These are phyloP conservation scores for Thalassophryne amazonica DNA, from an alignment of 2,797 vertebrate species.

Conservation along the genomic window DNA sequence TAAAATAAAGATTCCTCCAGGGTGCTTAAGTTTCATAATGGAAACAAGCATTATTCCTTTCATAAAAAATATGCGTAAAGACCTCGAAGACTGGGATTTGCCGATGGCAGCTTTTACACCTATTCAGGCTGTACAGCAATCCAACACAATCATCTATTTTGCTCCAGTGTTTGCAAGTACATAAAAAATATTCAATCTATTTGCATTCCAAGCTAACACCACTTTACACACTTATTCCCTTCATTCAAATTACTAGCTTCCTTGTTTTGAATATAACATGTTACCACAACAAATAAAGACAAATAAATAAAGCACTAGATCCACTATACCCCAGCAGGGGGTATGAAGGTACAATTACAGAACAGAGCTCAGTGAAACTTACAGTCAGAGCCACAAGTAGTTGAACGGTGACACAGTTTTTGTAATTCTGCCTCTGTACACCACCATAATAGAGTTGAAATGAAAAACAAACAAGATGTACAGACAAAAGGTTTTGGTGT, in stretches of 20 bases:
- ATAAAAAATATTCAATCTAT: slow-evolving; percentile 28
- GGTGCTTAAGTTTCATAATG: slow-evolving; percentile 24
- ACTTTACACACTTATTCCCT: slow-evolving; percentile 12
- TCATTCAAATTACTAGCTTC: slow-evolving; percentile 22
- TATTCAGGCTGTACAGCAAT: slow-evolving; percentile 14
- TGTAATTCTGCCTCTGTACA: too few species aligned
- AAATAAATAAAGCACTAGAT: slow-evolving; percentile 9
- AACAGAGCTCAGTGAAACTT: slow-evolving; percentile 1
- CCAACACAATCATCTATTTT: slow-evolving; percentile 19
- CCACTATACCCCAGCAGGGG: neutral
- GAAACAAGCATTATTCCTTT: slow-evolving; percentile 28
- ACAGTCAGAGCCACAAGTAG: too few species aligned
- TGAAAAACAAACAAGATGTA: too few species aligned
- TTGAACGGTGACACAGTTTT: too few species aligned
- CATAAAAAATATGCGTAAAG: slow-evolving; percentile 21
- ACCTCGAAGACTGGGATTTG: slow-evolving; percentile 10
- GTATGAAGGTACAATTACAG: slow-evolving; percentile 24
- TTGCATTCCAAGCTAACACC: slow-evolving; percentile 18
- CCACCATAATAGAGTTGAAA: too few species aligned
- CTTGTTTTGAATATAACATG: neutral
- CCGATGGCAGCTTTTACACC: slow-evolving; percentile 14
- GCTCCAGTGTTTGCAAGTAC: slow-evolving; percentile 26
- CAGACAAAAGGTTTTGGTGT: too few species aligned
- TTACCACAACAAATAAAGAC: neutral
- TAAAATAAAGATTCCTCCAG: slow-evolving; percentile 27